Evolutionary conservation across 2,888 invertebrate species (phyloP), one percentile per base, ranked within the genome.

Genomic region (Mycalesis mineus): DNA sequence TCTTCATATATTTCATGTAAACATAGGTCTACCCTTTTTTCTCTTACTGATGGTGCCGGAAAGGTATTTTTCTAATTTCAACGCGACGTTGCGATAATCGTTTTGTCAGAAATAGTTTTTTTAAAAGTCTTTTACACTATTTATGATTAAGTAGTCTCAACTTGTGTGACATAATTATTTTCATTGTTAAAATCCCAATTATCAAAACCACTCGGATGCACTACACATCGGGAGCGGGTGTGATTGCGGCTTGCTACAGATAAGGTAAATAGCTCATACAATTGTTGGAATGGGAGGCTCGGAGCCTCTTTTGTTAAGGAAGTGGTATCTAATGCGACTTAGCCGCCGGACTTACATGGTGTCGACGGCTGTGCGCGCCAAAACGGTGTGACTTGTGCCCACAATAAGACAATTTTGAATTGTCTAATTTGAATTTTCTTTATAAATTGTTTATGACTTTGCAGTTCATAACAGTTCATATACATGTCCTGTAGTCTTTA

Each of bases 221-320:
- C 66, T 78, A 64, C 55, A 64, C 68, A 70, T 75, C 71, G 68
- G 77, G 68, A 80, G 78, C 80, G 78, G 72, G 78, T 85, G 83
- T 86, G 87, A 89, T 88, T 86, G 83, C 77, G 72, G 74, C 73
- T 70, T 70, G 72, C 72, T 77, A 83, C 88, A 80, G 87, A 88
- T 88, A 89, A 88, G 88, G 88, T 84, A 89, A 89, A 89, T 88
- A 88, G 88, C 86, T 88, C 88, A 87, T 88, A 88, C 87, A 88
- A 88, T 89, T 83, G 88, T 84, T 81, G 76, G 82, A 85, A 85
- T 84, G 79, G 82, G 80, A 80, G 80, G 77, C 77, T 77, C 74
- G 70, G 69, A 77, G 81, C 84, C 81, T 79, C 87, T 84, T 87
- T 88, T 88, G 88, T 88, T 84, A 78, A 81, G 86, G 86, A 86